Conservation (phyloP, 2,113 vertebrate species). For the Cyprinodon variegatus region DNA sequence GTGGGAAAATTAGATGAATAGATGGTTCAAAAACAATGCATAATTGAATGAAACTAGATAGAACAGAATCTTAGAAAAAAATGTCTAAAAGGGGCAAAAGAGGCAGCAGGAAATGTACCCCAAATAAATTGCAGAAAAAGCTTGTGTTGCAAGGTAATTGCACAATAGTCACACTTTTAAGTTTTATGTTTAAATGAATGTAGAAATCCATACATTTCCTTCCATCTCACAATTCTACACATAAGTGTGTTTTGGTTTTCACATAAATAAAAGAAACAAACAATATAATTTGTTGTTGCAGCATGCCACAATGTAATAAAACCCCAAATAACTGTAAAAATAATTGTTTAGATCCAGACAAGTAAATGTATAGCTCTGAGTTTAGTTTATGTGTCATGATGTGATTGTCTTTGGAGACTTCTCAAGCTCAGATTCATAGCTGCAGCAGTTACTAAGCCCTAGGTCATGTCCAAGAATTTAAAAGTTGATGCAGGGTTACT, state of each 20-base stretch:
- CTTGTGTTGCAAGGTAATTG: too few species aligned
- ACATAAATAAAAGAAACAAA: not conserved
- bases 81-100: too few species aligned
- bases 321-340: too few species aligned
- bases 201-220: not conserved
- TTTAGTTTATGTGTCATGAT: not conserved
- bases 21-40: too few species aligned
- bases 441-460: not conserved
- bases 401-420: not conserved
- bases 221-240: not conserved
- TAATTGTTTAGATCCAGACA: slow-evolving; percentile 10
- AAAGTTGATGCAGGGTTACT: not conserved
- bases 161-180: not conserved
- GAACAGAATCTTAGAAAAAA: too few species aligned
- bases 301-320: not conserved
- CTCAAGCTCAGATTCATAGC: slow-evolving; percentile 28
- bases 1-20: too few species aligned
- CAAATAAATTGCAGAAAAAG: too few species aligned
- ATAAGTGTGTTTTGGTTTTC: too few species aligned
- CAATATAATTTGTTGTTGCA: not conserved
- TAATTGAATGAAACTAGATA: too few species aligned
- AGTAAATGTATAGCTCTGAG: slow-evolving; percentile 4
- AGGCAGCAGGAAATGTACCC: too few species aligned
- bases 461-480: not conserved
- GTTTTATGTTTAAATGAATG: not conserved